Percentiles rank a stretch among this genome's conserved stretches.
Evolutionary conservation across 2,797 vertebrate genomes (phyloP).

Genomic region (Scolopax bukidnonensis): DNA sequence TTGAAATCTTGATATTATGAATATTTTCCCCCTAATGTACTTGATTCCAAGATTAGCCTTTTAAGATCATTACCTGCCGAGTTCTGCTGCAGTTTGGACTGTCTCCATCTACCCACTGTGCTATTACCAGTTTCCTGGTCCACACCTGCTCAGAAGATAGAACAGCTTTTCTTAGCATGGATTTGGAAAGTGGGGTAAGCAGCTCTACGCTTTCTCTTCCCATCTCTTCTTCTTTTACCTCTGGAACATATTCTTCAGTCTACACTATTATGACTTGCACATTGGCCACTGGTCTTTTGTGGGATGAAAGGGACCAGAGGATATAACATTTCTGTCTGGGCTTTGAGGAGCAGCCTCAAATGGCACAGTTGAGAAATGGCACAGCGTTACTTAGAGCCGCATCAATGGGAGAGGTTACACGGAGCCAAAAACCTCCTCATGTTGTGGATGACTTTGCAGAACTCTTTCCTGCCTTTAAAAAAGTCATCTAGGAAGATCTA

Average conservation of each 20-base stretch:
- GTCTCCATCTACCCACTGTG: neutral
- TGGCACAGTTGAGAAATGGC: neutral
- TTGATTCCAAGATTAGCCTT: neutral
- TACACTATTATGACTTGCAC: neutral
- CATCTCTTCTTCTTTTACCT: neutral
- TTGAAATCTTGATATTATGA: neutral
- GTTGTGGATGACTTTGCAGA: neutral
- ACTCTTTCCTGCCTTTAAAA: neutral
- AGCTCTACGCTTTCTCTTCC: neutral
- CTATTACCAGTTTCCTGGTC: neutral
- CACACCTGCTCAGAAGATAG: neutral
- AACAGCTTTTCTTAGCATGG: neutral
- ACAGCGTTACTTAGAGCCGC: neutral
- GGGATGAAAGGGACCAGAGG: neutral
- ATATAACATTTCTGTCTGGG: fast-evolving
- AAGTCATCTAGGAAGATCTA: neutral
- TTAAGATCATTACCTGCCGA: neutral
- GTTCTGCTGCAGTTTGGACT: neutral
- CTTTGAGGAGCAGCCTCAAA: neutral
- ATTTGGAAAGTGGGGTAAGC: neutral
- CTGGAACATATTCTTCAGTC: neutral
- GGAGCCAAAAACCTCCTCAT: neutral
- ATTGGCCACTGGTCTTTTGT: neutral
- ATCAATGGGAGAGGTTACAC: neutral
- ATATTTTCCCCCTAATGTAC: neutral